Percentiles rank a stretch among this genome's conserved stretches.
phyloP scores from a whole-genome alignment of 1,140 invertebrate species.

The Cherax destructor region DNA sequence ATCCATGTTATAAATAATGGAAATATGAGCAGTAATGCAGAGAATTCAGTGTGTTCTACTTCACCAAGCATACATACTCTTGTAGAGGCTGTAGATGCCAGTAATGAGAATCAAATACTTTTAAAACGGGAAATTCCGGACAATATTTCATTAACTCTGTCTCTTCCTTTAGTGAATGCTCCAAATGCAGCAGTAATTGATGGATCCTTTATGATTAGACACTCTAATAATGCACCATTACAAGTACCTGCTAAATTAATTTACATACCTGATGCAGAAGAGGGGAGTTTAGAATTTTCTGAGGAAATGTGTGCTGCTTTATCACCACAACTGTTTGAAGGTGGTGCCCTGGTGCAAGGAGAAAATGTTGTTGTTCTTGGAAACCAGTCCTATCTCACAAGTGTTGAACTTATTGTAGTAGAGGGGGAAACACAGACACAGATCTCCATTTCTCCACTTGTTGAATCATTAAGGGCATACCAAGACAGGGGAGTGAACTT shows the following conservation, averaged over 20 bases:
- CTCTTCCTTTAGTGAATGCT: background rate
- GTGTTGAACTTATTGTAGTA: conserved; percentile 36
- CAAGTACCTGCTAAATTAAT: conserved; percentile 49
- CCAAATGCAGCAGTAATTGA: conserved; percentile 40
- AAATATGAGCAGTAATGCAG: background rate
- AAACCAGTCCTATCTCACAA: conserved; percentile 23
- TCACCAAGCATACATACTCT: background rate
- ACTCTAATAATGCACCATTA: conserved; percentile 16
- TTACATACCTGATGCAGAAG: conserved; percentile 35
- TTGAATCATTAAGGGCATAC: conserved; percentile 42
- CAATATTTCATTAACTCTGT: background rate
- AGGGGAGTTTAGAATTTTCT: background rate
- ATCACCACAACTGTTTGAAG: conserved; percentile 47
- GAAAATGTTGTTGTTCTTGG: conserved; percentile 45
- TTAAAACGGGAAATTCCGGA: background rate
- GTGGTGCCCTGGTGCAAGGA: conserved; percentile 33
- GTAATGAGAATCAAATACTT: background rate
- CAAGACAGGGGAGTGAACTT: conserved; percentile 37
- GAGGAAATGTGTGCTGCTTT: conserved; percentile 42
- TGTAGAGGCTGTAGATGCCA: background rate
- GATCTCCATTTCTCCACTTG: conserved; percentile 44
- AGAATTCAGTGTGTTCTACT: background rate
- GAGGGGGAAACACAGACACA: conserved; percentile 53
- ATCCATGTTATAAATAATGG: conserved; percentile 39
- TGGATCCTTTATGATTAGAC: conserved; percentile 39